These are phyloP conservation scores for Epizoanthus scotinus DNA, from an alignment of 92 coral and sea anemone species.

Conservation along the genomic window DNA sequence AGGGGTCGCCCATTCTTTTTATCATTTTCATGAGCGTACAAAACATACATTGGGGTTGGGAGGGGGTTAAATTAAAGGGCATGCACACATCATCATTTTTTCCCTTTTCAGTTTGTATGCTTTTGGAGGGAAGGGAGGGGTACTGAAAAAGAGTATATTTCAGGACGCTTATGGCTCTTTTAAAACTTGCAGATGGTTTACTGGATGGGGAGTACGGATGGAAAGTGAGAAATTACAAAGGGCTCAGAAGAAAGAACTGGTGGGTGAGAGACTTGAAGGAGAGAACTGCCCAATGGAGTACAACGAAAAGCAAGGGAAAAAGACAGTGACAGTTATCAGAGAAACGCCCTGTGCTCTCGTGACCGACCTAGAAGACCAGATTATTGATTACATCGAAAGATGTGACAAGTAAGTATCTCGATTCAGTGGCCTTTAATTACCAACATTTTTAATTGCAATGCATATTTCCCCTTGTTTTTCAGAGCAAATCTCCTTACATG, in stretches of 20 bases:
- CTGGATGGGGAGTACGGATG: conserved; percentile 21
- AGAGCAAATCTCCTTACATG: conserved; percentile 29
- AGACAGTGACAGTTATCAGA: conserved; percentile 8
- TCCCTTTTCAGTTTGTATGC: too few relatives aligned
- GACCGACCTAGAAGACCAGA: conserved; percentile 9
- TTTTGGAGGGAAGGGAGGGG: too few relatives aligned
- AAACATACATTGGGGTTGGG: too few relatives aligned
- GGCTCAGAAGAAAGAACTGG: conserved; percentile 16
- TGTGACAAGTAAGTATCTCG: conserved; percentile 12
- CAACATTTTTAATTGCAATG: neutral
- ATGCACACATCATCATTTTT: too few relatives aligned
- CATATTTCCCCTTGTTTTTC: neutral
- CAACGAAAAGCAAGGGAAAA: conserved; percentile 7
- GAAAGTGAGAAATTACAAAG: conserved; percentile 23
- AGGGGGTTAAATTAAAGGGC: too few relatives aligned
- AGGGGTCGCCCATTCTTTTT: too few relatives aligned
- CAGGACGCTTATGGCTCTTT: too few relatives aligned
- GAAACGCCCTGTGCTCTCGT: conserved; percentile 35
- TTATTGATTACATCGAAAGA: conserved; percentile 10
- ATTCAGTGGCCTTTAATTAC: neutral
- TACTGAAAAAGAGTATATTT: too few relatives aligned
- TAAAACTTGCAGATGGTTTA: conserved; percentile 30
- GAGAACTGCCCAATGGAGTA: conserved; percentile 24
- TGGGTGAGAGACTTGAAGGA: conserved; percentile 24
- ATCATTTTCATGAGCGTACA: too few relatives aligned